phyloP scores from a whole-genome alignment of 1,140 invertebrate genomes.

The Drosophila kanapiae region DNA sequence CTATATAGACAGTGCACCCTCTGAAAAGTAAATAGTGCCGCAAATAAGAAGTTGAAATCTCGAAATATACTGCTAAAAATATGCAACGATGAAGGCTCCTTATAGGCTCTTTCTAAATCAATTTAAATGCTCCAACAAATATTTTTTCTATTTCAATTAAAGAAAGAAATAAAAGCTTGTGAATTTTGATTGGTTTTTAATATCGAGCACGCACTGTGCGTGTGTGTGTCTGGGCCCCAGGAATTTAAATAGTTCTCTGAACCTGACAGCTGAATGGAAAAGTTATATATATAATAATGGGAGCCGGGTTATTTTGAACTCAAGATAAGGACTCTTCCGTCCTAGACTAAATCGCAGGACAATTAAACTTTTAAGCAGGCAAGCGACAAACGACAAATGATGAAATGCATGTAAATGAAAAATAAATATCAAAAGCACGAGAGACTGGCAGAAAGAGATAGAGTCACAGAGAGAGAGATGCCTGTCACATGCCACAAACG shows the following conservation, averaged over 20 bases:
- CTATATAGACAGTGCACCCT: not conserved
- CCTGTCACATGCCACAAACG: conserved; percentile 76
- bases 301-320: conserved; percentile 12
- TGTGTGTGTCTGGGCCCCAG: not conserved
- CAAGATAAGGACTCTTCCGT: conserved; percentile 37
- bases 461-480: not conserved
- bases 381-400: conserved; percentile 59
- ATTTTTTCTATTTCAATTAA: not conserved
- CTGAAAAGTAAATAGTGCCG: not conserved
- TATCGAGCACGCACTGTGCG: not conserved
- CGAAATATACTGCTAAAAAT: not conserved
- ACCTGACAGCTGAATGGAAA: conserved; percentile 56
- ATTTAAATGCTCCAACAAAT: not conserved
- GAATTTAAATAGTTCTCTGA: conserved; percentile 56
- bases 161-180: not conserved
- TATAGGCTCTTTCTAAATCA: no score
- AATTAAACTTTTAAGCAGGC: conserved; percentile 80
- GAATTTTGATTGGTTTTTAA: not conserved
- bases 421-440: conserved; percentile 60
- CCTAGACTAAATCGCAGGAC: conserved; percentile 62
- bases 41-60: not conserved
- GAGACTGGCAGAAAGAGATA: conserved; percentile 5
- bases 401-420: conserved; percentile 77
- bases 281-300: conserved; percentile 32
- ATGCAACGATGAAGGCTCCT: not conserved